phyloP scores from a whole-genome alignment of 2,888 invertebrate species.

The Megastigmus dorsalis region DNA sequence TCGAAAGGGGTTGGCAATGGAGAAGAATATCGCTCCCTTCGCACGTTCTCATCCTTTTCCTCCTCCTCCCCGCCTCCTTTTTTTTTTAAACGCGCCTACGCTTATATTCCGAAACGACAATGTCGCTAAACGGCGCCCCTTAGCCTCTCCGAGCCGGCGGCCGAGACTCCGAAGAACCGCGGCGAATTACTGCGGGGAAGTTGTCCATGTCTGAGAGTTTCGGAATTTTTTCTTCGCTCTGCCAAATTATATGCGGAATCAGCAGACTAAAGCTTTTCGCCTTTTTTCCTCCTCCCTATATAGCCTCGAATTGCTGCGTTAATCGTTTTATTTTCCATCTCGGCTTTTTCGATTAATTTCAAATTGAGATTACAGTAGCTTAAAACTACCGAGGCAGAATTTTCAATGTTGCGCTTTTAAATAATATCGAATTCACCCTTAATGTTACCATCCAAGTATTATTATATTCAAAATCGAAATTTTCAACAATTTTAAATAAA shows the following conservation, averaged over 20 bases:
- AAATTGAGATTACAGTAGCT: background rate
- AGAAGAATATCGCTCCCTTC: slow-evolving; percentile 38
- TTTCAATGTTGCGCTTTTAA: too few species aligned
- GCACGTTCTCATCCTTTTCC: background rate
- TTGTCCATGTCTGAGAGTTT: background rate
- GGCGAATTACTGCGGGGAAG: slow-evolving; percentile 13
- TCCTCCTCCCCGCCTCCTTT: background rate
- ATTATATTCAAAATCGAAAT: too few species aligned
- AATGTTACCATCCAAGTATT: too few species aligned
- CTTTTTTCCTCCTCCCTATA: background rate
- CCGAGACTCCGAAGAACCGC: slow-evolving; percentile 13
- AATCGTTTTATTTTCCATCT: background rate
- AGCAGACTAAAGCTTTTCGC: too few species aligned
- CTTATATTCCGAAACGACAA: slow-evolving; percentile 18
- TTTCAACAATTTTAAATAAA: too few species aligned
- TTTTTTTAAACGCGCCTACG: slow-evolving; percentile 9
- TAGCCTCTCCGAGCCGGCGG: too few species aligned
- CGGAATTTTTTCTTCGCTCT: background rate
- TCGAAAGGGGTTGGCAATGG: slow-evolving; percentile 42
- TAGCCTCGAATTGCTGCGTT: background rate
- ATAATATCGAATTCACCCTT: too few species aligned
- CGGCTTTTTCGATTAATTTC: background rate
- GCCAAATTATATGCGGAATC: too few species aligned
- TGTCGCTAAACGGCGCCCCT: slow-evolving; percentile 44
- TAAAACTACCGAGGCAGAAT: too few species aligned